Percentiles rank a stretch among this genome's conserved stretches.
These are phyloP conservation scores for Pteruthius melanotis DNA, from an alignment of 2,113 vertebrate genomes.

Conservation along the genomic window DNA sequence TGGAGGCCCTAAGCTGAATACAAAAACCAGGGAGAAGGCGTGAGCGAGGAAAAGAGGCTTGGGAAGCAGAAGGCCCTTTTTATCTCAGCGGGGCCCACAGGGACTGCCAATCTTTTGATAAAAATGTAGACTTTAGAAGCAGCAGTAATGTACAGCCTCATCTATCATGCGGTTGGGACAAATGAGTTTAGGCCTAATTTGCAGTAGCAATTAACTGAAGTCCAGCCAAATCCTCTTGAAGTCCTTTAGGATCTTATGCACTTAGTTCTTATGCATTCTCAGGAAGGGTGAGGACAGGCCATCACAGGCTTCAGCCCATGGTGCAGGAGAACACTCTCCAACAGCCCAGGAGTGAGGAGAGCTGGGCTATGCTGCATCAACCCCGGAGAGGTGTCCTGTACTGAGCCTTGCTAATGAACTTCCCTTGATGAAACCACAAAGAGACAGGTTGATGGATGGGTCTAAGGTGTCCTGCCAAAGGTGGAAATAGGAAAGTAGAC, in stretches of 20 bases:
- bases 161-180: not conserved
- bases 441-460: not conserved
- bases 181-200: constrained; percentile 32
- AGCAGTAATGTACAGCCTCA: not conserved
- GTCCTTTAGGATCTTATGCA: accelerated
- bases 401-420: not conserved
- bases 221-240: not conserved
- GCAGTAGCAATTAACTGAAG: constrained; percentile 16
- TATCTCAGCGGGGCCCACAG: not conserved
- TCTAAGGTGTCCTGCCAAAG: not conserved
- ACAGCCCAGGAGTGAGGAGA: not conserved
- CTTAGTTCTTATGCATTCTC: accelerated
- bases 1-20: constrained; percentile 49
- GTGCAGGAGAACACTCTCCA: not conserved
- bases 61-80: constrained; percentile 24
- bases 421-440: not conserved
- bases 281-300: not conserved
- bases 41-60: not conserved
- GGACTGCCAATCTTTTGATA: constrained; percentile 47
- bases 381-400: accelerated
- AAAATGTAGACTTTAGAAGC: constrained; percentile 14
- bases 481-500: not conserved
- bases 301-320: accelerated
- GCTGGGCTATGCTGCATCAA: not conserved
- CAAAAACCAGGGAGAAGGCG: constrained; percentile 14